A percentile compares a stretch with the other conserved stretches of the same genome.
Evolutionary conservation across 2,113 vertebrate genomes (phyloP).

Genomic region (Phalacrocorax brasilianus): DNA sequence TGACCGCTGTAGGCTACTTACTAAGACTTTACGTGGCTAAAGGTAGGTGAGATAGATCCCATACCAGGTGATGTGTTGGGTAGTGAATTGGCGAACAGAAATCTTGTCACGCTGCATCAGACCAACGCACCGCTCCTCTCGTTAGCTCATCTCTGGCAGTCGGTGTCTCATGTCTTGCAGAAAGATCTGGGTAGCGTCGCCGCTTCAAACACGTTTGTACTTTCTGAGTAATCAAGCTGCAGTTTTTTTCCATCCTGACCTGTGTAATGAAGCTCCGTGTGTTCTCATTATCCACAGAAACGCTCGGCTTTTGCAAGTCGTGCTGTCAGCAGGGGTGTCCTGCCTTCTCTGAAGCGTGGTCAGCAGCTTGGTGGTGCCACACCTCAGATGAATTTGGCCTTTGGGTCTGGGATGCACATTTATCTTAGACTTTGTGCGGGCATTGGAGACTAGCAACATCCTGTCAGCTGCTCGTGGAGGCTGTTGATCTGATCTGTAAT

Average conservation of each 20-base stretch:
- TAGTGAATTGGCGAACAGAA: background rate
- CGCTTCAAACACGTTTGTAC: background rate
- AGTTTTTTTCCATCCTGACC: background rate
- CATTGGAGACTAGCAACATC: background rate
- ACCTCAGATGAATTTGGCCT: background rate
- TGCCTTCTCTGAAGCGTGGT: background rate
- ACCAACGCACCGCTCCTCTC: background rate
- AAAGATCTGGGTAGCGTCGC: background rate
- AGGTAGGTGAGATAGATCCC: background rate
- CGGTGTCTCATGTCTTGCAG: background rate
- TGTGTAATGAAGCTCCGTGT: rapidly evolving
- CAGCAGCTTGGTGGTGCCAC: background rate
- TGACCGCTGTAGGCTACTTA: background rate
- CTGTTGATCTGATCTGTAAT: background rate
- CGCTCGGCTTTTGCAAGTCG: background rate
- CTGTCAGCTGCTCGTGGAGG: background rate
- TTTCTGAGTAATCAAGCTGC: background rate
- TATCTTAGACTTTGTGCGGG: background rate
- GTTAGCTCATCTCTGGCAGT: background rate
- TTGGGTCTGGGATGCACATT: background rate
- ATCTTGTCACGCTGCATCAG: background rate
- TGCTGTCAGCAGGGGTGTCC: background rate
- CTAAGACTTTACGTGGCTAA: background rate
- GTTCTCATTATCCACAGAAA: background rate
- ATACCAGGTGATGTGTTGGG: background rate